A percentile compares a stretch with the other conserved stretches of the same genome.
phyloP scores from a whole-genome alignment of 2,888 invertebrate species.

The Cremastobaeus sp. region DNA sequence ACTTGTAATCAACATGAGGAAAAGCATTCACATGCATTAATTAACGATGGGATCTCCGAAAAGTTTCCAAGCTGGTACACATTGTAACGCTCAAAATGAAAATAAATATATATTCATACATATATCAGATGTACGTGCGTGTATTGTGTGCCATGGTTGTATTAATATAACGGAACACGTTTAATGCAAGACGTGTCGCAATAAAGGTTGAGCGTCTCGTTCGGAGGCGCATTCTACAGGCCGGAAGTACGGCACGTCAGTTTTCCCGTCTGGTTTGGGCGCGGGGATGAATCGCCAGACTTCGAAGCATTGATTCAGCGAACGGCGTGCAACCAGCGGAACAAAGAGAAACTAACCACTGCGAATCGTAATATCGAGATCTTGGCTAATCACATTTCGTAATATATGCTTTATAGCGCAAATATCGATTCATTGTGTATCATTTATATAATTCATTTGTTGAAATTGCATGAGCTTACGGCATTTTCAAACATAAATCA shows the following conservation, averaged over 20 bases:
- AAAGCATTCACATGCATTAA: not conserved
- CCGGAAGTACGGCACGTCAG: conserved; percentile 60
- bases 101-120: not conserved
- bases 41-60: not conserved
- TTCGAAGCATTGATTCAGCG: conserved; percentile 40
- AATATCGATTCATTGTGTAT: conserved; percentile 42
- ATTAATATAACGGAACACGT: conserved; percentile 32
- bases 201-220: conserved; percentile 51
- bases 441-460: conserved; percentile 50
- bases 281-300: conserved; percentile 48
- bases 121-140: not conserved
- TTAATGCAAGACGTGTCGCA: conserved; percentile 47
- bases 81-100: conserved; percentile 1
- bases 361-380: conserved; percentile 52
- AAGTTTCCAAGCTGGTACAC: not conserved
- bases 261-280: conserved; percentile 54
- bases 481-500: too few relatives aligned
- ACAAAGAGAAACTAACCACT: conserved; percentile 59
- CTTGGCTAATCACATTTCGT: conserved; percentile 58
- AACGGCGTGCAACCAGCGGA: conserved; percentile 52
- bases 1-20: too few relatives aligned
- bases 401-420: conserved; percentile 45
- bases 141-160: conserved; percentile 5
- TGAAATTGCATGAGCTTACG: conserved; percentile 16
- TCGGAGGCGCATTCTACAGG: conserved; percentile 39